Evolutionary conservation across 2,113 vertebrate species (phyloP).

Genomic region (Apaloderma vittatum): DNA sequence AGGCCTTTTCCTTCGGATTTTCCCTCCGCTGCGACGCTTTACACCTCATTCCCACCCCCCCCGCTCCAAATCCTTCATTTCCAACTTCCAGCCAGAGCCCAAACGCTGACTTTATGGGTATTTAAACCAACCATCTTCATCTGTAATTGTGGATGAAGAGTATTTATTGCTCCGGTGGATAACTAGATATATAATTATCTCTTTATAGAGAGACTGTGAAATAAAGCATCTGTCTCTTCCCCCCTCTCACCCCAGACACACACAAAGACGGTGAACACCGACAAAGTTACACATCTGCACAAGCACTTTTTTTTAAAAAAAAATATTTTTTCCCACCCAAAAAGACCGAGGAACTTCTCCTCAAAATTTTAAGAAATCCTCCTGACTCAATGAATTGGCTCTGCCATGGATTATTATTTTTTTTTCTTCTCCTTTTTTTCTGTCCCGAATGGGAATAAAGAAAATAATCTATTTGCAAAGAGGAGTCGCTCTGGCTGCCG

Average conservation of each 20-base stretch:
- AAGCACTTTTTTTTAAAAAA: not conserved
- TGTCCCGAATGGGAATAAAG: not conserved
- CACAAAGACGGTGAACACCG: not conserved
- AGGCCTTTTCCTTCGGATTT: not conserved
- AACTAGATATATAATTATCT: slow-evolving; percentile 54
- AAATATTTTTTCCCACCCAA: not conserved
- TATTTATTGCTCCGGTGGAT: slow-evolving; percentile 52
- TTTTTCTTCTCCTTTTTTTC: not conserved
- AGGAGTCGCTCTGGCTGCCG: not conserved
- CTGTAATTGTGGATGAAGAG: slow-evolving; percentile 45
- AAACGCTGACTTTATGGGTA: slow-evolving; percentile 10
- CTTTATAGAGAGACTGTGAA: slow-evolving; percentile 41
- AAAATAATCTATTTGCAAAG: not conserved
- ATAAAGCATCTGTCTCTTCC: slow-evolving; percentile 35
- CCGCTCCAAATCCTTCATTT: not conserved
- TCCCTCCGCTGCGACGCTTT: not conserved
- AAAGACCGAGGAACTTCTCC: not conserved
- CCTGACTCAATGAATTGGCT: too few relatives aligned
- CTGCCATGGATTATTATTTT: not conserved
- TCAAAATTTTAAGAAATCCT: not conserved
- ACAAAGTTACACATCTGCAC: not conserved
- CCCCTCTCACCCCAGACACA: not conserved
- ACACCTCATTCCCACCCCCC: not conserved
- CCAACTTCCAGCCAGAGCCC: not conserved
- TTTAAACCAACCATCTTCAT: slow-evolving; percentile 36